These are phyloP conservation scores for Petroica traversi DNA, from an alignment of 2,113 vertebrate species.

Conservation along the genomic window DNA sequence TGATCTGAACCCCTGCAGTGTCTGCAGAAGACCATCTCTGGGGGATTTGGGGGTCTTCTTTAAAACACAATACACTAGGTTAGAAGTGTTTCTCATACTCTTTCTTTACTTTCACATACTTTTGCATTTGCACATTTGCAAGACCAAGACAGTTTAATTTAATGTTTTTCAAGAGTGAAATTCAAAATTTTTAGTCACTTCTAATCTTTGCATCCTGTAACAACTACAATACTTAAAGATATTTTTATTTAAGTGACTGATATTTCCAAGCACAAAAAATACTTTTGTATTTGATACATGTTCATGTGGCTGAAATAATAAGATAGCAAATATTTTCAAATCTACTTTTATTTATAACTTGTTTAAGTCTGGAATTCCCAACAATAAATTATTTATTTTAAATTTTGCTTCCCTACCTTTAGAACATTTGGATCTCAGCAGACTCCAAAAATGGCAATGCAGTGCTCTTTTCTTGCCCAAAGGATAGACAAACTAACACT, in stretches of 20 bases:
- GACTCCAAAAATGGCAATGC: not conserved
- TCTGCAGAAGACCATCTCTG: not conserved
- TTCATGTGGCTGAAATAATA: not conserved
- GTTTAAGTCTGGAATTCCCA: not conserved
- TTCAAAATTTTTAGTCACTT: not conserved
- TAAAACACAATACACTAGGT: not conserved
- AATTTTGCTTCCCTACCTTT: not conserved
- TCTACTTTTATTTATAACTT: not conserved
- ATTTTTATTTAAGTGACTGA: not conserved
- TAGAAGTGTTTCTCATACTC: not conserved
- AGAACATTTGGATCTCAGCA: not conserved
- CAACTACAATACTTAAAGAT: not conserved
- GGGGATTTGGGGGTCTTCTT: not conserved
- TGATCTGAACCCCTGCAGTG: not conserved
- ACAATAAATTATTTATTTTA: not conserved
- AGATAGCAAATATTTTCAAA: not conserved
- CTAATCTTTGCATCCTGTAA: not conserved
- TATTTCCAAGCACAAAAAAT: not conserved
- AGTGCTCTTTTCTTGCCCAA: not conserved
- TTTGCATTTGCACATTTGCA: not conserved
- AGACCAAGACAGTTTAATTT: not conserved
- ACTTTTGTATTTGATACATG: not conserved
- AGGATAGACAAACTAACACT: slow-evolving; percentile 30
- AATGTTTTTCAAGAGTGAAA: not conserved
- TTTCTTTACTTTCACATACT: not conserved